Percentiles rank a stretch among this genome's conserved stretches.
These are phyloP conservation scores for Elysia crispata DNA, from an alignment of 2,888 invertebrate genomes.

Conservation along the genomic window DNA sequence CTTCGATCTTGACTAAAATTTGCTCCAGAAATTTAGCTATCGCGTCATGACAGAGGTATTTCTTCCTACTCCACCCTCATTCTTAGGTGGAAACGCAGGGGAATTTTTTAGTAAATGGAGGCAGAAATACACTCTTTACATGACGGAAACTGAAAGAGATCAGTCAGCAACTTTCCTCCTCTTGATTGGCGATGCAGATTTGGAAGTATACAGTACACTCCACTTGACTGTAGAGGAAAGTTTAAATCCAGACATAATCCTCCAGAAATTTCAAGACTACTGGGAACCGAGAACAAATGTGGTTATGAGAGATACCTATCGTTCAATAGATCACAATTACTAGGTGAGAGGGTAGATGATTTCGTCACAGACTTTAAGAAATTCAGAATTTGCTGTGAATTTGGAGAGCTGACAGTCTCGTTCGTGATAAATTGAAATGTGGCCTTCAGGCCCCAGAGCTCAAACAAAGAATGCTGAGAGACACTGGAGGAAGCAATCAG, in stretches of 20 bases:
- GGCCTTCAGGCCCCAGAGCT: not conserved
- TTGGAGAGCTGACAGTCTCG: not conserved
- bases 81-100: not conserved
- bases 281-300: not conserved
- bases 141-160: not conserved
- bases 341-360: not conserved
- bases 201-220: not conserved
- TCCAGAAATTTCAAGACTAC: not conserved
- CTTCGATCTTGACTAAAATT: no score
- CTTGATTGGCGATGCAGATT: not conserved
- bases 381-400: not conserved
- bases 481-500: not conserved
- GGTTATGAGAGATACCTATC: not conserved
- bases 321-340: not conserved
- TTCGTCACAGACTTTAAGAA: slow-evolving; percentile 11
- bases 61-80: not conserved
- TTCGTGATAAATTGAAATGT: not conserved
- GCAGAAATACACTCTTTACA: not conserved
- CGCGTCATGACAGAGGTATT: no score
- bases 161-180: not conserved
- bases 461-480: not conserved
- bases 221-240: not conserved
- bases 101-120: not conserved
- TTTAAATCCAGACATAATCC: not conserved
- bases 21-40: no score